Conservation (phyloP, 2,113 vertebrate species). For the Calypte anna region DNA sequence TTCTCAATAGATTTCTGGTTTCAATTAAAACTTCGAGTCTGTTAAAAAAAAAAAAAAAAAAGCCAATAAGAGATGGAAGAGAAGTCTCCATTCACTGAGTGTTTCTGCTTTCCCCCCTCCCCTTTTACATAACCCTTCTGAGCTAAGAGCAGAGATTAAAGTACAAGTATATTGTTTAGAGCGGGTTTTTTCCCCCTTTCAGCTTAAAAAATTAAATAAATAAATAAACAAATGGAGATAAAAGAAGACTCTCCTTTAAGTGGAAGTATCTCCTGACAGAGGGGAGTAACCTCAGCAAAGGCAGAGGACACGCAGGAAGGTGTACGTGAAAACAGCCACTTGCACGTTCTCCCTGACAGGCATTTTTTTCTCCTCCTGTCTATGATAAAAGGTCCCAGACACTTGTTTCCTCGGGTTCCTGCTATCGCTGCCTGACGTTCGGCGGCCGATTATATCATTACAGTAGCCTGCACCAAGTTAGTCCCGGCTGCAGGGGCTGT, state of each 20-base stretch:
- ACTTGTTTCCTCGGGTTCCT: neutral
- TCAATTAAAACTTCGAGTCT: conserved; percentile 81
- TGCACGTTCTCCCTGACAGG: neutral
- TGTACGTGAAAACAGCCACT: neutral
- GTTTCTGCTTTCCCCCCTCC: neutral
- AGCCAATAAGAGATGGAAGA: conserved; percentile 57
- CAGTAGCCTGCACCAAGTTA: neutral
- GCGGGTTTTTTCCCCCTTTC: neutral
- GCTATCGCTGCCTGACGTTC: neutral
- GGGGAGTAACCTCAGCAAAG: neutral
- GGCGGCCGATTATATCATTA: neutral
- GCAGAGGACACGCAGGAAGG: neutral
- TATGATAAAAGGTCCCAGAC: neutral
- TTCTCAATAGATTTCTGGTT: conserved; percentile 81
- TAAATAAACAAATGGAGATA: neutral
- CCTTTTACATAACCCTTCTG: conserved; percentile 38
- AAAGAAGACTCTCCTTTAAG: neutral
- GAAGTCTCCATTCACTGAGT: conserved; percentile 49
- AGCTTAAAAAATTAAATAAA: neutral
- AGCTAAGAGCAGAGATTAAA: conserved; percentile 11
- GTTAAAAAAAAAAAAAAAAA: conserved; percentile 24
- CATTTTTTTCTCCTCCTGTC: neutral
- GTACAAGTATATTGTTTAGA: neutral
- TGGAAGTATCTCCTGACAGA: neutral
- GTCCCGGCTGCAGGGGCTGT: neutral